phyloP scores from a whole-genome alignment of 2,888 invertebrate species.

The Leptopilina drosophilae region DNA sequence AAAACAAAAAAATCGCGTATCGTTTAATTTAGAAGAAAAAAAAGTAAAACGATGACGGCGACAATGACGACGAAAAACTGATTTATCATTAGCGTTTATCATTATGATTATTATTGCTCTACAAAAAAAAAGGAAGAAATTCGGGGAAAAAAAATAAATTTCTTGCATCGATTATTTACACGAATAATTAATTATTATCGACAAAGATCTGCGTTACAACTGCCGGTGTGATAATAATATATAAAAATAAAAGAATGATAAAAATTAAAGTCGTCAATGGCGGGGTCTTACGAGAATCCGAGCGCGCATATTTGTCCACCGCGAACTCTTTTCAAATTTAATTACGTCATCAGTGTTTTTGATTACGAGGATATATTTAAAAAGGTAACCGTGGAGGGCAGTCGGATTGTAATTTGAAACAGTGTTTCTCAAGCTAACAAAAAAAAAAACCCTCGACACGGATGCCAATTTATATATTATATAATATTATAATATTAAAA shows the following conservation, averaged over 20 bases:
- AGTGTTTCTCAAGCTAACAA: conserved; percentile 68
- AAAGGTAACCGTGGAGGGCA: conserved; percentile 38
- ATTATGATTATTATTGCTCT: conserved; percentile 51
- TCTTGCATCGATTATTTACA: conserved; percentile 18
- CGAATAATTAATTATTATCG: conserved; percentile 37
- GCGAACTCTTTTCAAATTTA: conserved; percentile 61
- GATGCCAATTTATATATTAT: conserved; percentile 24
- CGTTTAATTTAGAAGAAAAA: conserved; percentile 52
- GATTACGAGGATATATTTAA: conserved; percentile 47
- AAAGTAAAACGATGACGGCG: conserved; percentile 59
- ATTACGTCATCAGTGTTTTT: conserved; percentile 66
- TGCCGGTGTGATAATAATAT: conserved; percentile 58
- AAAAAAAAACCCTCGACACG: conserved; percentile 36
- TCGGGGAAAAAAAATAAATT: conserved; percentile 6
- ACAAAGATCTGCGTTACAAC: conserved; percentile 43
- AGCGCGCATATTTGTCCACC: conserved; percentile 53
- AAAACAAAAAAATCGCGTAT: conserved; percentile 49
- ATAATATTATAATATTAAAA: too few relatives aligned
- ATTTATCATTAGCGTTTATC: conserved; percentile 55
- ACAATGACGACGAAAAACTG: conserved; percentile 57
- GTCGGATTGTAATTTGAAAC: conserved; percentile 55
- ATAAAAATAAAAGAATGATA: conserved; percentile 38
- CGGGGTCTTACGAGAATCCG: conserved; percentile 42
- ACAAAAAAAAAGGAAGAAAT: neutral
- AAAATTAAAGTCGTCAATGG: conserved; percentile 22